Conservation (phyloP, 2,113 vertebrate species). For the Leptodactylus fuscus region DNA sequence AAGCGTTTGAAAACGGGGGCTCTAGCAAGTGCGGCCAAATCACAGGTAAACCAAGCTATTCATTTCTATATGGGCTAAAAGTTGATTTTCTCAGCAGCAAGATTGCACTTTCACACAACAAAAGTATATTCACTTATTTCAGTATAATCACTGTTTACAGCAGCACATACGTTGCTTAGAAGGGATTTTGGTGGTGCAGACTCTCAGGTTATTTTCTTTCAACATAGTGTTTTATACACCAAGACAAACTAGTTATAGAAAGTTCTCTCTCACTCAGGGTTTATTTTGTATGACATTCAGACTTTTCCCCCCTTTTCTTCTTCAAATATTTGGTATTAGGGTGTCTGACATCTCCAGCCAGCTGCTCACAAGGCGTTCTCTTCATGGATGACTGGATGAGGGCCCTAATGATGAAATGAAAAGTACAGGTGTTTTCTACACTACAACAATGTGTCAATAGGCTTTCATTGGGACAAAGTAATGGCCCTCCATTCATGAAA, state of each 20-base stretch:
- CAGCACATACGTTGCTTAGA: too few species aligned
- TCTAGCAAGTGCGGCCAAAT: too few species aligned
- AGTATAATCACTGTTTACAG: too few species aligned
- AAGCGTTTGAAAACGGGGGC: too few species aligned
- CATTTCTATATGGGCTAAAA: too few species aligned
- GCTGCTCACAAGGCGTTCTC: constrained; percentile 14
- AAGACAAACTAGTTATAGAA: too few species aligned
- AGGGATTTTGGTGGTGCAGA: too few species aligned
- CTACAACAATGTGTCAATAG: constrained; percentile 8
- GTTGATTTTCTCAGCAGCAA: too few species aligned
- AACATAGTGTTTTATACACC: background rate
- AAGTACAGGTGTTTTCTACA: constrained; percentile 8
- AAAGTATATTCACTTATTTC: too few species aligned
- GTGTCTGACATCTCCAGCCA: background rate
- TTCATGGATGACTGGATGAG: constrained; percentile 16
- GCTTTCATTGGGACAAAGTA: background rate
- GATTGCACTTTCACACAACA: too few species aligned
- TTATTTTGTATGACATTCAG: background rate
- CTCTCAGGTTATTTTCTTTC: background rate
- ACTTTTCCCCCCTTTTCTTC: background rate
- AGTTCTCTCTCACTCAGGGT: background rate
- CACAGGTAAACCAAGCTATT: too few species aligned
- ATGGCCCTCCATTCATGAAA: background rate
- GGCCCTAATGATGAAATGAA: background rate
- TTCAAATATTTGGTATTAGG: background rate